These are phyloP conservation scores for Athalia rosae DNA, from an alignment of 2,888 invertebrate species.

Conservation along the genomic window DNA sequence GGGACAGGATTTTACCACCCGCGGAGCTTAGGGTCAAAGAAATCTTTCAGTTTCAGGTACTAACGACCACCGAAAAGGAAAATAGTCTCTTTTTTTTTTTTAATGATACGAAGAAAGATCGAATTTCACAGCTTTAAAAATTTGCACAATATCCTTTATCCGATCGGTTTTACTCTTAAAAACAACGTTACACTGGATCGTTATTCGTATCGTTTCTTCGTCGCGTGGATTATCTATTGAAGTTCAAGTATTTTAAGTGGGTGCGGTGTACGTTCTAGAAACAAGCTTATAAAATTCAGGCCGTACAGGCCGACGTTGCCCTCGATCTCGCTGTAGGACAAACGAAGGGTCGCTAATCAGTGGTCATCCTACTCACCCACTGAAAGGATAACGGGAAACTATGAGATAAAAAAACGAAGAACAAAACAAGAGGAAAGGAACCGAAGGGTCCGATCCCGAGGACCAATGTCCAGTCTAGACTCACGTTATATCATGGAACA, in stretches of 20 bases:
- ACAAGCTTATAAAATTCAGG: not conserved
- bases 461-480: slow-evolving; percentile 17
- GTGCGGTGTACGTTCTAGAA: slow-evolving; percentile 6
- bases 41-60: not conserved
- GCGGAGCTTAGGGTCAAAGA: not conserved
- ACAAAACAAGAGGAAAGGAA: slow-evolving; percentile 1
- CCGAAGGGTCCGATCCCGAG: slow-evolving; percentile 18
- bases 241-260: slow-evolving; percentile 17
- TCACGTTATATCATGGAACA: slow-evolving; percentile 2
- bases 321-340: not conserved
- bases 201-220: not conserved
- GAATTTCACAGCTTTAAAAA: too few relatives aligned
- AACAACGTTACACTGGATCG: not conserved
- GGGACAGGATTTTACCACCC: slow-evolving; percentile 1
- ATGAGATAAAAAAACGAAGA: not conserved
- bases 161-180: not conserved
- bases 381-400: slow-evolving; percentile 31
- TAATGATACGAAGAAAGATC: too few relatives aligned
- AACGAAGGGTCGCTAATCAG: slow-evolving; percentile 43
- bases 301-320: not conserved
- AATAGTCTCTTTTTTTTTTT: not conserved
- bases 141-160: too few relatives aligned
- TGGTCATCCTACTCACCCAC: slow-evolving; percentile 5
- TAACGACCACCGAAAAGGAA: not conserved
- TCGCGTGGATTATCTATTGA: not conserved